Evolutionary conservation across 2,888 invertebrate genomes (phyloP), one percentile per base, ranked within the genome.

Genomic region (Pristionchus japonicus): DNA sequence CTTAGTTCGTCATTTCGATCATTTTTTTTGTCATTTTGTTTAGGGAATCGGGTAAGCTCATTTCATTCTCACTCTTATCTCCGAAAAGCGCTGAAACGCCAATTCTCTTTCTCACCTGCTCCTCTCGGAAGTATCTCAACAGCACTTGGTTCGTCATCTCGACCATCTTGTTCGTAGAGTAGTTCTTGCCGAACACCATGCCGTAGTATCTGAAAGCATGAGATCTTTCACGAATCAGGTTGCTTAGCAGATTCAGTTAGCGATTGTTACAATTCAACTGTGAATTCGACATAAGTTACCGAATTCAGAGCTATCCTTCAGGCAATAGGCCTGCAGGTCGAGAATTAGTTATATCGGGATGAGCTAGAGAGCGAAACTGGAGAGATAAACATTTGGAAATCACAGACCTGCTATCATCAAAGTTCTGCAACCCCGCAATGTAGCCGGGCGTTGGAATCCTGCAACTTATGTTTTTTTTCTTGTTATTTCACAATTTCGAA

Each of bases 181-280:
- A 52, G 13, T 83, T 83, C 82, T 52, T 83, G 31, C 82, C 82
- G 52, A 83, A 83, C 0, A 83, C 23, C 82, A 83, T 83, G 34
- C 49, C 82, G 52, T 83, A 83, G 34, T 83, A 83, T 31, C 82
- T 83, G 27, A 27, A 43, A 43, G 7, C 43, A 43, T 9, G n/a
- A n/a, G n/a, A n/a, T n/a, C n/a, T n/a, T n/a, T n/a, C n/a, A n/a
- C n/a, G n/a, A n/a, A n/a, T n/a, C n/a, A n/a, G n/a, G n/a, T n/a
- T n/a, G n/a, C n/a, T n/a, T n/a, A n/a, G n/a, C n/a, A n/a, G n/a
- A n/a, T n/a, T n/a, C n/a, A n/a, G n/a, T n/a, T n/a, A n/a, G n/a
- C n/a, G n/a, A n/a, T n/a, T n/a, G n/a, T n/a, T n/a, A n/a, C n/a
- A n/a, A n/a, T n/a, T n/a, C n/a, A n/a, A n/a, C n/a, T n/a, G n/a